Percentiles rank a stretch among this genome's conserved stretches.
Evolutionary conservation across 1,140 invertebrate genomes (phyloP).

Genomic region (Eurosta solidaginis): DNA sequence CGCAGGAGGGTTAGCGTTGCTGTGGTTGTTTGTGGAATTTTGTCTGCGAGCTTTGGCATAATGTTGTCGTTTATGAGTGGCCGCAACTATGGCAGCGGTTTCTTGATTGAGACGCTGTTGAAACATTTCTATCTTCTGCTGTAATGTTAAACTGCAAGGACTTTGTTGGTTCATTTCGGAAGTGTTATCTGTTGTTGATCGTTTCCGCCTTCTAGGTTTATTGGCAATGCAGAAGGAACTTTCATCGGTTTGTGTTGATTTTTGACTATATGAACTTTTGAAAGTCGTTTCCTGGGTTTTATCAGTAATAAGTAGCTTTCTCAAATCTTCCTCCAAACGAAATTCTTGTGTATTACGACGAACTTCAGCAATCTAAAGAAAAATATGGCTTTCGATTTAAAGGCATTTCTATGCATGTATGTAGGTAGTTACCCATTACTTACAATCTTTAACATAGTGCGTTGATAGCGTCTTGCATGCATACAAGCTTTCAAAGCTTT

Average conservation of each 20-base stretch:
- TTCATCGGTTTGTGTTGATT: conserved; percentile 13
- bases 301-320: not conserved
- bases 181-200: not conserved
- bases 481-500: conserved; percentile 47
- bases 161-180: not conserved
- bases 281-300: not conserved
- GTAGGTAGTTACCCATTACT: not conserved
- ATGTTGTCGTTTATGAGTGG: conserved; percentile 22
- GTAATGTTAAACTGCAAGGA: not conserved
- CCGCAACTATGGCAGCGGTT: not conserved
- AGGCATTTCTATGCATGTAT: not conserved
- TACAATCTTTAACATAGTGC: conserved; percentile 54
- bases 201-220: not conserved
- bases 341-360: conserved; percentile 43
- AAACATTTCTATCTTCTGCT: conserved; percentile 3
- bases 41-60: not conserved
- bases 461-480: conserved; percentile 48
- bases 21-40: not conserved
- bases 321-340: conserved; percentile 39
- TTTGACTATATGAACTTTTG: not conserved
- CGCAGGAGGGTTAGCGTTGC: not conserved
- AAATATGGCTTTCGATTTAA: not conserved
- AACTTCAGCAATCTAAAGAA: conserved; percentile 44
- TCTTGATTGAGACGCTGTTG: conserved; percentile 2
- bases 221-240: not conserved